Base-by-base conservation (phyloP, 2,797 vertebrate species). In the Bovichtus variegatus region DNA sequence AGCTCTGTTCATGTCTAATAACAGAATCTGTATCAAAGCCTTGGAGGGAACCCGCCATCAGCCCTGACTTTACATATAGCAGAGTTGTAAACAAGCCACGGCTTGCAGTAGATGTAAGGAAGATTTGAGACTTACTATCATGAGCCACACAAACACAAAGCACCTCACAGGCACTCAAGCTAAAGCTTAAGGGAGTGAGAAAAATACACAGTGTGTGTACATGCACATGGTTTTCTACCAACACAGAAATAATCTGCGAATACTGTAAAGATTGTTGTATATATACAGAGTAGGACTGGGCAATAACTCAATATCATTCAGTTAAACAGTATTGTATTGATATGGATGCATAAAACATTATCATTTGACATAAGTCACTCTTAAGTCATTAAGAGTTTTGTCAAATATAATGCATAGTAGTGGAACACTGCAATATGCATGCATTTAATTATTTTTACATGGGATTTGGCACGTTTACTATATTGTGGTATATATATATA, bases 31-130 rank as follows among this genome's bases (percentile, higher is more conserved):
- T 25, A 60, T 55, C 21, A 9, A 59, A 53, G 51, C 84, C 21
- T 72, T 0, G 27, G 21, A 76, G 51, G 62, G 76, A 71, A 68
- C 69, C 6, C 60, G 53, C 40, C 6, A 60, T 80, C 74, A 59
- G 81, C 65, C 10, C 57, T 0, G 51, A 67, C 79, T 78, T 78
- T 41, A 51, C 69, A 61, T 25, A 85, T 40, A 77, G 71, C 62
- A 44, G 23, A 47, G 70, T 23, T 69, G 79, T 79, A 59, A 65
- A 80, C 69, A 15, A 64, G 68, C 77, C 68, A 34, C 0, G 2
- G 58, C 73, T 82, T 69, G 31, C 16, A 36, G 18, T 55, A 55
- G 21, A 69, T 51, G 23, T 9, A n/a, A 60, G 43, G 57, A 25
- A 36, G 71, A 81, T 66, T 63, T 34, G 44, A 74, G 40, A 73